Base-by-base conservation (phyloP, 2,888 invertebrate species). In the Eupithecia subumbrata region DNA sequence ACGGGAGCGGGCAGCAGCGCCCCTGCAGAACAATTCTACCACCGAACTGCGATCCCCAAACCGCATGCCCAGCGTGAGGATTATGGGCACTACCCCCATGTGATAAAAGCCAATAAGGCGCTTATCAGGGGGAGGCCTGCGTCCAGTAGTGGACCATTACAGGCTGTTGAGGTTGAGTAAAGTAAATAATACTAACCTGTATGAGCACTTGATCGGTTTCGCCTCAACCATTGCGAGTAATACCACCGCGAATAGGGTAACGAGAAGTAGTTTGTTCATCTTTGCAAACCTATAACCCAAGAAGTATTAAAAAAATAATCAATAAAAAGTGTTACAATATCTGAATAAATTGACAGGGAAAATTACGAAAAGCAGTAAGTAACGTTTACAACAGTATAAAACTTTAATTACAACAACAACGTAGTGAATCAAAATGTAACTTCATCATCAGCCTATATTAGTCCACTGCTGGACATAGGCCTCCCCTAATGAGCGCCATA, bases 221-320 rank as follows among this genome's bases (percentile, higher is more conserved):
- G 84, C 85, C 75, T 88, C 88, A 5, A 80, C 75, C 40, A 86
- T 73, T 3, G 84, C 85, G 22, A 86, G 9, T 8, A 87, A 68
- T 12, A 85, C 82, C 12, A 86, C 43, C 7, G 84, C 68, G 3
- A 81, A 80, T 52, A 90, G 71, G 3, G 85, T 77, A 37, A 87
- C 14, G 12, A 90, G 66, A 12, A 89, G 48, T 22, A 76, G 74
- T 72, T 88, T 89, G 76, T 88, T 88, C 88, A 90, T 88, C 18
- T 52, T 70, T 52, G 3, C 16, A 0, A 60, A 60, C 5, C 60
- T 60, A 25, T 60, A 56, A 22, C 60, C 1, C 25, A 25, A 60
- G 14, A 60, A 25, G 0, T 25, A 25, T 25, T 60, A 0, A 52
- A 52, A 16, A 18, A 5, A 9, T 2, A 48, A n/a, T 2, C 40